Conservation (phyloP, 1,140 invertebrate genomes). For the Gonatopus flavifemur region DNA sequence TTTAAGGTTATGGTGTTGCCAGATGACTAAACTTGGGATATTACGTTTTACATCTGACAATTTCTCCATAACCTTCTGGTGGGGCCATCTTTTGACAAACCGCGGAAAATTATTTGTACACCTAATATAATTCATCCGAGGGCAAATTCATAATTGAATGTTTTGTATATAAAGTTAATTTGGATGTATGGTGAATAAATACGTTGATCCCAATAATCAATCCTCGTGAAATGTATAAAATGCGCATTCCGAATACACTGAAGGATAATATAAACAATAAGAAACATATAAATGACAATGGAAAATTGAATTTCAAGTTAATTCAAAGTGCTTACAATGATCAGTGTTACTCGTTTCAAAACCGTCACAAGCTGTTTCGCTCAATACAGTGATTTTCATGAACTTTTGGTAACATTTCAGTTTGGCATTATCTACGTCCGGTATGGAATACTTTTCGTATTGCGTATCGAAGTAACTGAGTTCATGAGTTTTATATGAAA, state of each 20-base stretch:
- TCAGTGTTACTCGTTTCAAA: constrained; percentile 45
- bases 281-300: too few species aligned
- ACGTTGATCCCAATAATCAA: constrained; percentile 46
- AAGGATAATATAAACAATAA: too few species aligned
- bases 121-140: constrained; percentile 35
- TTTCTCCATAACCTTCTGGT: too few species aligned
- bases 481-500: constrained; percentile 35
- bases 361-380: constrained; percentile 49
- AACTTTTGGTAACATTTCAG: constrained; percentile 51
- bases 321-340: constrained; percentile 48
- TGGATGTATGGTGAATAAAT: constrained; percentile 49
- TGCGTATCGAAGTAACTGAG: constrained; percentile 45
- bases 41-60: too few species aligned
- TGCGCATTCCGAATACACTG: constrained; percentile 50
- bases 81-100: too few species aligned
- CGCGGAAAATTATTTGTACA: too few species aligned
- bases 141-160: constrained; percentile 37
- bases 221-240: constrained; percentile 49
- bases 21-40: too few species aligned
- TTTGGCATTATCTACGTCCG: constrained; percentile 39
- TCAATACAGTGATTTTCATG: constrained; percentile 49
- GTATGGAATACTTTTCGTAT: constrained; percentile 47
- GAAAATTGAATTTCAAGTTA: too few species aligned
- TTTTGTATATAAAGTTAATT: constrained; percentile 23
- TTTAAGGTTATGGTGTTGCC: too few species aligned